Conservation (phyloP, 2,888 invertebrate species). For the Chloroclysta siterata region DNA sequence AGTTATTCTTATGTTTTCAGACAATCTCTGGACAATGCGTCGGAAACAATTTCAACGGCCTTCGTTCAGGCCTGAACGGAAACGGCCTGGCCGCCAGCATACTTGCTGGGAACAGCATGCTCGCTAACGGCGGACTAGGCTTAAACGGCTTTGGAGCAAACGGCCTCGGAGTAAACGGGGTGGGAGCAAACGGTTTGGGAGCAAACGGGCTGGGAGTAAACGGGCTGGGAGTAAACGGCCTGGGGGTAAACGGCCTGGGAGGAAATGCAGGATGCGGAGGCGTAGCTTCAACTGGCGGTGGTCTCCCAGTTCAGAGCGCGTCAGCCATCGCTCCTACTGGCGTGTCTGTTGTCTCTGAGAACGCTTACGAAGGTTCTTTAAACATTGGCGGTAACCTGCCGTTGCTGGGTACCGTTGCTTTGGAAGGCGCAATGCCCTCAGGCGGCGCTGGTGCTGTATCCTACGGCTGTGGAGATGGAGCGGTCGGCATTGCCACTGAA, state of each 20-base stretch:
- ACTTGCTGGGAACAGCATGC: slow-evolving; percentile 30
- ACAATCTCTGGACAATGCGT: slow-evolving; percentile 33
- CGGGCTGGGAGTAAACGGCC: slow-evolving; percentile 8
- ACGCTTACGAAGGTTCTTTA: slow-evolving; percentile 40
- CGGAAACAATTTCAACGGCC: slow-evolving; percentile 8
- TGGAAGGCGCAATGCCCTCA: slow-evolving; percentile 38
- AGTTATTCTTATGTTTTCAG: slow-evolving; percentile 21
- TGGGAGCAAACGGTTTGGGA: slow-evolving; percentile 14
- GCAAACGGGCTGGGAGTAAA: slow-evolving; percentile 17
- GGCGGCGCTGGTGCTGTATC: slow-evolving; percentile 41
- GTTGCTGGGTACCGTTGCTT: slow-evolving; percentile 39
- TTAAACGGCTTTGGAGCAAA: slow-evolving; percentile 12
- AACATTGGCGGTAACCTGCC: slow-evolving; percentile 41
- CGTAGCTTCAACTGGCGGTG: slow-evolving; percentile 42
- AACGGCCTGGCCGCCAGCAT: slow-evolving; percentile 29
- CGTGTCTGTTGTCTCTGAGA: slow-evolving; percentile 40
- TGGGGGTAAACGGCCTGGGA: slow-evolving; percentile 6
- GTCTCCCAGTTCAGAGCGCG: slow-evolving; percentile 39
- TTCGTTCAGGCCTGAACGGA: slow-evolving; percentile 25
- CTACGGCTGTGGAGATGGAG: slow-evolving; percentile 42
- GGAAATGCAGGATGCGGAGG: slow-evolving; percentile 16
- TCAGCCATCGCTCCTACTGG: slow-evolving; percentile 42
- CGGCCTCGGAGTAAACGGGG: slow-evolving; percentile 16
- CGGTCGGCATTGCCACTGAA: slow-evolving; percentile 42
- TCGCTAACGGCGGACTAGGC: slow-evolving; percentile 19